These are phyloP conservation scores for Amazona guildingii DNA, from an alignment of 2,113 vertebrate genomes.

Conservation along the genomic window DNA sequence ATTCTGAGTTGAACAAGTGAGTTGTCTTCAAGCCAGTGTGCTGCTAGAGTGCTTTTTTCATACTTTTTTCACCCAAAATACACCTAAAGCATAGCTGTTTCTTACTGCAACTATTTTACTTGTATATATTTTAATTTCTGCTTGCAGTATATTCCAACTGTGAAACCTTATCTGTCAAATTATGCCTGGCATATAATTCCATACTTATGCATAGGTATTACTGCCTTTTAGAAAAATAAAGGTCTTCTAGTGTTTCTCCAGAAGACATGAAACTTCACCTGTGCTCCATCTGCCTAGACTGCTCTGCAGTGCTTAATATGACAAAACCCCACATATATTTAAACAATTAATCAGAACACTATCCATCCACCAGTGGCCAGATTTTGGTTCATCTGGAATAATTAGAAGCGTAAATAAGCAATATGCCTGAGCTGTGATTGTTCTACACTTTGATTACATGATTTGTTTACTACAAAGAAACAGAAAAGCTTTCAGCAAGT, in stretches of 20 bases:
- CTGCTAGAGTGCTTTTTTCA: background rate
- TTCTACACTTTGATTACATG: background rate
- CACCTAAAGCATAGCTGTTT: background rate
- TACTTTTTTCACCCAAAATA: background rate
- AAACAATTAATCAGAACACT: background rate
- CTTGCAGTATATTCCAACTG: background rate
- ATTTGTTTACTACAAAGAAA: background rate
- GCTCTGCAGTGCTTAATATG: background rate
- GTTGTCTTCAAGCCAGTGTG: background rate
- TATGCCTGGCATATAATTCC: background rate
- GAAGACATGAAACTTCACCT: background rate
- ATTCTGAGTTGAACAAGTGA: background rate
- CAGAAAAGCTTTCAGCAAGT: background rate
- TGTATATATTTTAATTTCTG: background rate
- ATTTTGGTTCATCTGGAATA: background rate
- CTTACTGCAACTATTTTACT: background rate
- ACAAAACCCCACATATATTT: background rate
- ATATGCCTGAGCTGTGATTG: rapidly evolving
- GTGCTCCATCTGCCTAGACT: background rate
- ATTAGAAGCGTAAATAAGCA: background rate
- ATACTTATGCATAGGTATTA: background rate
- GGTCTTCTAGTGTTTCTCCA: background rate
- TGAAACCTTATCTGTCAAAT: background rate
- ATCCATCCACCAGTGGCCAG: background rate
- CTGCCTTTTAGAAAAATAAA: background rate